phyloP scores from a whole-genome alignment of 2,888 invertebrate genomes.

The Rotaria socialis region DNA sequence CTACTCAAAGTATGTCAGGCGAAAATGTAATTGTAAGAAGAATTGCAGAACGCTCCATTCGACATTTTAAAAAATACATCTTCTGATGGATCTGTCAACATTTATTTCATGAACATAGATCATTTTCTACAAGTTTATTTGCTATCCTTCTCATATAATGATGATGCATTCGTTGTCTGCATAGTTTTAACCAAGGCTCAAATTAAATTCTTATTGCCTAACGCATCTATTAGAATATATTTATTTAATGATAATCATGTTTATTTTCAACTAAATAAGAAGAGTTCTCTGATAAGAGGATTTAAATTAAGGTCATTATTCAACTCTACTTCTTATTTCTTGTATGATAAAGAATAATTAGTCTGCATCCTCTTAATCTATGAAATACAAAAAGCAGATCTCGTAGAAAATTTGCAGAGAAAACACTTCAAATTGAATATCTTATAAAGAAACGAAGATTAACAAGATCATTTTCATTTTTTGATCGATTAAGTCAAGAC shows the following conservation, averaged over 20 bases:
- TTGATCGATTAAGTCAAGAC: neutral
- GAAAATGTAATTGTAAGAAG: neutral
- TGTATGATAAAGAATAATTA: neutral
- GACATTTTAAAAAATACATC: neutral
- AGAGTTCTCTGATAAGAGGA: neutral
- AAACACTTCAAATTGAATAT: neutral
- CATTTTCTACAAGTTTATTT: neutral
- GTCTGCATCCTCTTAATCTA: neutral
- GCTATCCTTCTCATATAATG: neutral
- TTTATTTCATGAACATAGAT: neutral
- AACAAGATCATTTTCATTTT: neutral
- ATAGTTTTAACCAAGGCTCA: neutral
- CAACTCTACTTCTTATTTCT: neutral
- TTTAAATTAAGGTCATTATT: neutral
- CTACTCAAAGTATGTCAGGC: neutral
- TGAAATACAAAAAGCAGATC: too few relatives aligned
- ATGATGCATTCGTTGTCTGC: neutral
- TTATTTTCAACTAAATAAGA: too few relatives aligned
- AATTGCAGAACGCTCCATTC: neutral
- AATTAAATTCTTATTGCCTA: neutral
- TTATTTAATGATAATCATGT: neutral
- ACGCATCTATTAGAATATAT: neutral
- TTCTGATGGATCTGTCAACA: neutral
- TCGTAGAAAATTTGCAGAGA: neutral
- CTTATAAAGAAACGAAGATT: neutral